Base-by-base conservation (phyloP, 2,888 invertebrate genomes). In the Caprella mutica region DNA sequence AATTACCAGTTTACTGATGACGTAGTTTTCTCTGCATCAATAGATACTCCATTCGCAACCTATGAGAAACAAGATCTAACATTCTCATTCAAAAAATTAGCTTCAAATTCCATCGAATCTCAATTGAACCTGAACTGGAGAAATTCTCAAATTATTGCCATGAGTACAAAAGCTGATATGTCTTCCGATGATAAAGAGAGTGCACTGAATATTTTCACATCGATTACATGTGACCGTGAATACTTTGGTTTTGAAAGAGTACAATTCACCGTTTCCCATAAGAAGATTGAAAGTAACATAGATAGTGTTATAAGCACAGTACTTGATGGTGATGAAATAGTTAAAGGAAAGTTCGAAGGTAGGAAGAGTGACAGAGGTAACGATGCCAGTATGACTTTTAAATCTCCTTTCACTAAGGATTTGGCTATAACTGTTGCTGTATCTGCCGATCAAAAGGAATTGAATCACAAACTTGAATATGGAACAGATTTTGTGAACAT, bases 41-140 rank as follows among this genome's bases (percentile, higher is more conserved):
- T 61, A 14, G 52, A 55, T 21, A 61, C 61, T 9, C 55, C 61
- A 5, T 52, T 61, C 43, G 29, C 26, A 4, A 53, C 55, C 8
- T 61, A 52, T 52, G 52, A 61, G 40, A 61, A 61, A 33, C 61
- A 61, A 33, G 46, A 55, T 27, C 43, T 21, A 3, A 46, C 33
- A 9, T n/a, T 58, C 21, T 35, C 27, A 5, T n/a, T 55, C 17
- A 44, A 42, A 12, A 24, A n/a, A n/a, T n/a, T n/a, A n/a, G n/a
- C 30, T n/a, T 30, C 29, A 6, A 35, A 52, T 12, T 6, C 53
- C 27, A 40, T 27, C 30, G 46, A 53, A 19, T 48, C 52, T 17
- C 21, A 43, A 14, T 30, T 44, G 12, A 52, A 46, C 23, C 26
- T 48, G 17, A 58, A 55, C 19, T 61, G 58, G 58, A 55, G 29